Evolutionary conservation across 2,113 vertebrate species (phyloP).

Genomic region (Euleptes europaea): DNA sequence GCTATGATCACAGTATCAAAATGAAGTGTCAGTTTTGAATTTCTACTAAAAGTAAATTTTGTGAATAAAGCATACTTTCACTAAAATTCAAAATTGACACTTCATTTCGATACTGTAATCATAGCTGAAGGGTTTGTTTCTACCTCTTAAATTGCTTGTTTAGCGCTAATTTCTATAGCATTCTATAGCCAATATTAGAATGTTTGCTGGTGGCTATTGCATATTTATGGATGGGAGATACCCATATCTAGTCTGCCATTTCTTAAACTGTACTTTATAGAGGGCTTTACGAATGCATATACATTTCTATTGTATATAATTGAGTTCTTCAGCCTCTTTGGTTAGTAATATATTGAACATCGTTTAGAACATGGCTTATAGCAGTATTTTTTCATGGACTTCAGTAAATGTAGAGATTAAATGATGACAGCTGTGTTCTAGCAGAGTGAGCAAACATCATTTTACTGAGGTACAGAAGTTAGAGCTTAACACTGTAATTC

Average conservation of each 20-base stretch:
- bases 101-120: not conserved
- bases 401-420: not conserved
- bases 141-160: not conserved
- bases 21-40: not conserved
- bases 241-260: not conserved
- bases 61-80: too few species aligned
- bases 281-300: not conserved
- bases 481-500: not conserved
- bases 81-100: not conserved
- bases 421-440: not conserved
- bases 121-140: not conserved
- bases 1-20: not conserved
- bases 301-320: not conserved
- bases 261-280: not conserved
- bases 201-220: not conserved
- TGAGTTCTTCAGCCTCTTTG: not conserved
- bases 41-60: too few species aligned
- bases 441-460: not conserved
- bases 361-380: not conserved
- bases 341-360: not conserved
- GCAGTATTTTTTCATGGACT: not conserved
- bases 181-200: fast-evolving
- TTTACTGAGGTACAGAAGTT: slow-evolving; percentile 24
- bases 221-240: not conserved
- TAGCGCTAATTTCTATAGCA: not conserved